Evolutionary conservation across 2,888 invertebrate species (phyloP), one percentile per base, ranked within the genome.

Genomic region (Sarcophaga variegata): DNA sequence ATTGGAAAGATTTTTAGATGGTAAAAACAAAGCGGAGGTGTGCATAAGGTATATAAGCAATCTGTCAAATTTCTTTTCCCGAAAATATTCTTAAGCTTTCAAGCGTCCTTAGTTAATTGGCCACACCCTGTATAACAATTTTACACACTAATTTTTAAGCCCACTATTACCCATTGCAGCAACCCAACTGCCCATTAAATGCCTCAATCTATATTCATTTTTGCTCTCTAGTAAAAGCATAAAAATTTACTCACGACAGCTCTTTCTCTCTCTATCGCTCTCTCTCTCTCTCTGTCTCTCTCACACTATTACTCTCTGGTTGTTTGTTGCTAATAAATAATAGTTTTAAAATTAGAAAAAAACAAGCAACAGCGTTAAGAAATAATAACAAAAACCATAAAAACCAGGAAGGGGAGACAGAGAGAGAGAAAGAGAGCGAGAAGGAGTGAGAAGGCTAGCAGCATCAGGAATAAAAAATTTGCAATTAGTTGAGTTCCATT

Each of bases 401-500:
- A 64, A 54, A 11, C 27, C 4, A 25, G 14, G 54, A 69, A 54
- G 45, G n/a, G 45, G 20, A 66, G 76, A 72, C 14, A 69, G 14
- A 54, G 12, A 49, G 37, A 37, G 37, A 10, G 37, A 10, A 2
- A 10, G 37, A 37, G 37, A 8, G 10, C 8, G 37, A 37, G 10
- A 37, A 4, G 0, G 10, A 2, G 37, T 0, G 8, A 37, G 37
- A 8, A 2, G 10, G 37, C 27, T 2, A 37, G 37, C 8, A 37
- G 37, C 37, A 37, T 37, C 37, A 37, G 37, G 8, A 37, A 37
- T 37, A 20, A 78, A 86, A 87, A 87, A 81, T 79, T 75, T 85
- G 87, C 88, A 89, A 89, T 89, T 89, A 89, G 87, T 88, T 88
- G 81, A 84, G 86, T 86, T 88, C 83, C 87, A 83, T 81, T 88